These are phyloP conservation scores for Chelmon rostratus DNA, from an alignment of 2,797 vertebrate genomes.

Conservation along the genomic window DNA sequence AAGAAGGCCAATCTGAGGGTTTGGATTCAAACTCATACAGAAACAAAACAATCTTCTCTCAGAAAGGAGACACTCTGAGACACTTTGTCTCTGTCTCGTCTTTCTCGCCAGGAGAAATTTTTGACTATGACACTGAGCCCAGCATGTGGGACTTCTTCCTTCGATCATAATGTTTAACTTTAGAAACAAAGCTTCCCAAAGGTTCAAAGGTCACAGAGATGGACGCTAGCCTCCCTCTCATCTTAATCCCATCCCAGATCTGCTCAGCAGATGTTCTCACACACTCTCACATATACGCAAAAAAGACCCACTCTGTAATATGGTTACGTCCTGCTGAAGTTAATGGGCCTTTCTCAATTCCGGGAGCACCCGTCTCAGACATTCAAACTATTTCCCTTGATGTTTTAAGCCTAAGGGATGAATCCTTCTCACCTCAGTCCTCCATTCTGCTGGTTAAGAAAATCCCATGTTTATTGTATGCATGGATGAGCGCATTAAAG, in stretches of 20 bases:
- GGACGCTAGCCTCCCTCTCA: conserved; percentile 19
- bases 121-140: conserved; percentile 1
- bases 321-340: conserved; percentile 30
- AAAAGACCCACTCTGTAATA: conserved; percentile 22
- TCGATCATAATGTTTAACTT: conserved; percentile 1
- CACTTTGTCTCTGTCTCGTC: conserved; percentile 15
- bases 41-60: conserved; percentile 47
- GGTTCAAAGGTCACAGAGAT: conserved; percentile 34
- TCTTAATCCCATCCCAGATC: conserved; percentile 40
- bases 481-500: conserved; percentile 42
- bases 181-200: conserved; percentile 11
- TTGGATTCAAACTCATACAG: conserved; percentile 53
- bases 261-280: conserved; percentile 65
- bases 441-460: conserved; percentile 32
- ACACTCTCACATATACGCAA: conserved; percentile 10
- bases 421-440: conserved; percentile 46
- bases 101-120: conserved; percentile 4
- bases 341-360: conserved; percentile 60
- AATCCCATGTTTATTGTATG: conserved; percentile 52
- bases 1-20: conserved; percentile 53
- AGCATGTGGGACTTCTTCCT: not conserved
- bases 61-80: conserved; percentile 32
- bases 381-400: conserved; percentile 68
- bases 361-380: conserved; percentile 61
- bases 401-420: conserved; percentile 45